Evolutionary conservation across 2,797 vertebrate genomes (phyloP).

Genomic region (Ptychobarbus kaznakovi): DNA sequence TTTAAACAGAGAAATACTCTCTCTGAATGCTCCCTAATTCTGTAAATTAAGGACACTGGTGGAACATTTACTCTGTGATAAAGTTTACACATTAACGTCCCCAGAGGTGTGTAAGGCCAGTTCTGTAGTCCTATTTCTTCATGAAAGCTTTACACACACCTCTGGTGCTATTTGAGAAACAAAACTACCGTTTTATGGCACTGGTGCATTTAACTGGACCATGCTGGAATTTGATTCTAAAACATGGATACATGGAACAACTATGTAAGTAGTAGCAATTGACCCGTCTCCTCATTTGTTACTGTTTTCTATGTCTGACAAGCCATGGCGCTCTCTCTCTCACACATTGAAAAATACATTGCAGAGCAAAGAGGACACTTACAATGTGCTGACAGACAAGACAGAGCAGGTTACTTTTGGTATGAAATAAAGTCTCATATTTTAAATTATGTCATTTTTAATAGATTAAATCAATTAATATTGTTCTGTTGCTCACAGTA

Average conservation of each 20-base stretch:
- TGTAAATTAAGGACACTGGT: conserved; percentile 2
- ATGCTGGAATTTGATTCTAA: background rate
- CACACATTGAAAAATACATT: no score
- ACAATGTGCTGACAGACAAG: no score
- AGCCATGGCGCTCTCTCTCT: no score
- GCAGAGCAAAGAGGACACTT: no score
- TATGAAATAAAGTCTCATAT: no score
- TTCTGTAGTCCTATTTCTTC: background rate
- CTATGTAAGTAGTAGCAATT: background rate
- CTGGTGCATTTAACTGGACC: background rate
- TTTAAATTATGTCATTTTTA: no score
- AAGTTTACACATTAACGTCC: conserved; percentile 18
- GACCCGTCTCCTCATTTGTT: background rate
- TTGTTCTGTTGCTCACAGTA: no score
- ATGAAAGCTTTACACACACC: background rate
- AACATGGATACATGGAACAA: background rate
- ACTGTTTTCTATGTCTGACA: no score
- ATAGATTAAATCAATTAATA: no score
- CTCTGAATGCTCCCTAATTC: background rate
- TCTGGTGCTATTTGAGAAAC: background rate
- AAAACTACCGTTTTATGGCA: background rate
- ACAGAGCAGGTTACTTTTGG: no score
- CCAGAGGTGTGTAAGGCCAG: background rate
- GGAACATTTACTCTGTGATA: conserved; percentile 21
- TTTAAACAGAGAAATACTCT: background rate